Evolutionary conservation across 2,113 vertebrate genomes (phyloP).

Genomic region (Aspiorhynchus laticeps): DNA sequence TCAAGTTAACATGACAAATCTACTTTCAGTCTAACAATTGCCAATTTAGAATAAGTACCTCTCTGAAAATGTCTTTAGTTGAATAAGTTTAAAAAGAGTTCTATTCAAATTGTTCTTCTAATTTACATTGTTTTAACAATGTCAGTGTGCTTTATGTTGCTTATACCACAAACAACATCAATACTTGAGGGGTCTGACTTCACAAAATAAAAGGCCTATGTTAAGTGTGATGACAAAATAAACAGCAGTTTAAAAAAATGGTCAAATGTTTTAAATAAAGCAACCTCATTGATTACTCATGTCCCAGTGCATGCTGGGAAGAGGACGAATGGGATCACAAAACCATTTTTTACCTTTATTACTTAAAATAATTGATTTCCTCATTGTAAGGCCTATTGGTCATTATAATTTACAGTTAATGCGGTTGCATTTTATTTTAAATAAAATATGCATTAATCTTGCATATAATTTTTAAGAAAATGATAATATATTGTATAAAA

Average conservation of each 20-base stretch:
- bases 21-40: not conserved
- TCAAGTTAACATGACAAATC: not conserved
- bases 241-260: not conserved
- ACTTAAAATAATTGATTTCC: not conserved
- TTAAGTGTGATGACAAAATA: not conserved
- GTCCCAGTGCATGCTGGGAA: not conserved
- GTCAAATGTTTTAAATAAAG: not conserved
- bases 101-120: not conserved
- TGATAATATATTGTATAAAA: not conserved
- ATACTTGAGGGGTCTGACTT: not conserved
- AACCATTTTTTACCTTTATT: not conserved
- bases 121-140: not conserved
- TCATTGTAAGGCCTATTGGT: not conserved
- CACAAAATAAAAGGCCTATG: not conserved
- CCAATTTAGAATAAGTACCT: not conserved
- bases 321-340: too few species aligned
- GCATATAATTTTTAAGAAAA: not conserved
- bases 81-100: not conserved
- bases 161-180: not conserved
- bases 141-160: not conserved
- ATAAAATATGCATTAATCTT: not conserved
- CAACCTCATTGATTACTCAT: not conserved
- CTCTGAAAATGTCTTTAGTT: not conserved
- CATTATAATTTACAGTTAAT: not conserved
- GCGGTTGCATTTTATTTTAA: not conserved